Percentiles rank a stretch among this genome's conserved stretches.
These are phyloP conservation scores for Clarias pachynema DNA, from an alignment of 2,797 vertebrate species.

Conservation along the genomic window DNA sequence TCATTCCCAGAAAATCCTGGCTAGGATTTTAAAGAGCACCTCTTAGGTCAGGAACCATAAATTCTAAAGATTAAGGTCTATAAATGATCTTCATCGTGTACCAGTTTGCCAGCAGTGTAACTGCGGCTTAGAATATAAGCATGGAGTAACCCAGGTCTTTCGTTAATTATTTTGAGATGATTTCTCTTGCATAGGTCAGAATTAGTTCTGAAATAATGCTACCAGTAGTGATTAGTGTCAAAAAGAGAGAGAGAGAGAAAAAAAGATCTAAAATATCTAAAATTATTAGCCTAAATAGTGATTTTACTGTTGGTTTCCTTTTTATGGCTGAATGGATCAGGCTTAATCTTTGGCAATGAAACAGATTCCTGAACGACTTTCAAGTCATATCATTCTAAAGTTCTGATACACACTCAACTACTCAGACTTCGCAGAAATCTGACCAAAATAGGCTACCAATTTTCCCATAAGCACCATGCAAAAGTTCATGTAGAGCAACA, in stretches of 20 bases:
- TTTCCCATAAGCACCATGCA: constrained; percentile 7
- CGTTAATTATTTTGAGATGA: constrained; percentile 3
- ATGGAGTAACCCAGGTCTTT: constrained; percentile 7
- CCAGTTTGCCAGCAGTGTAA: constrained; percentile 3
- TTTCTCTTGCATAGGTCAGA: constrained; percentile 6
- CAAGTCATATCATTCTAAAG: constrained; percentile 1
- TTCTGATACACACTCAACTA: constrained; percentile 4
- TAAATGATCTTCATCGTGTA: constrained; percentile 14
- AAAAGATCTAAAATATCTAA: too few relatives aligned
- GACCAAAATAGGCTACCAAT: background rate
- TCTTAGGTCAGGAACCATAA: constrained; percentile 3
- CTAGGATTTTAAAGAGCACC: background rate
- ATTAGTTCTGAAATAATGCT: background rate
- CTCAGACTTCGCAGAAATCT: constrained; percentile 3
- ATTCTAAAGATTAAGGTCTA: background rate
- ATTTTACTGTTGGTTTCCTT: too few relatives aligned
- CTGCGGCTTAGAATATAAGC: constrained; percentile 3
- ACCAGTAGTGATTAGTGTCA: background rate
- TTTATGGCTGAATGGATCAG: background rate
- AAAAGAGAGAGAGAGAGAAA: too few relatives aligned
- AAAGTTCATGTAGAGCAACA: background rate
- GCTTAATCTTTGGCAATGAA: background rate
- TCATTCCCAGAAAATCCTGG: constrained; percentile 10
- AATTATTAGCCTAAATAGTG: too few relatives aligned
- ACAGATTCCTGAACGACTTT: constrained; percentile 18